phyloP scores from a whole-genome alignment of 2,888 invertebrate genomes.

The Calameuta idolon region DNA sequence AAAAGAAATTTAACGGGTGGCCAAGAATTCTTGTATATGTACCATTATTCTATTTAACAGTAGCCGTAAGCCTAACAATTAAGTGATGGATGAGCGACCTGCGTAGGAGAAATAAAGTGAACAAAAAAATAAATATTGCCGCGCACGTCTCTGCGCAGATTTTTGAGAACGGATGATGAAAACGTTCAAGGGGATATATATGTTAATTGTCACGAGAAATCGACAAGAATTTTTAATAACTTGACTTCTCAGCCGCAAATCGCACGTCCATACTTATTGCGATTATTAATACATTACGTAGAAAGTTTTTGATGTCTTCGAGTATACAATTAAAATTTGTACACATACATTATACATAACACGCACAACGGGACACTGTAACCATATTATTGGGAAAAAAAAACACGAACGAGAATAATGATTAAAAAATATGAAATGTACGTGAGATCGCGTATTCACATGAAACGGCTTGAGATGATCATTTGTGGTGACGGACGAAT shows the following conservation, averaged over 20 bases:
- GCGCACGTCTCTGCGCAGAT: background rate
- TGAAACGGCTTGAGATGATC: background rate
- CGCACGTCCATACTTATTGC: background rate
- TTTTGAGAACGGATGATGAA: background rate
- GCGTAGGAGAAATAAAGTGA: background rate
- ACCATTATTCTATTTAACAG: slow-evolving; percentile 60
- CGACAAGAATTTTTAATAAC: background rate
- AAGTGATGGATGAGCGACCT: slow-evolving; percentile 55
- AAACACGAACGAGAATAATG: slow-evolving; percentile 32
- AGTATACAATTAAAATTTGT: slow-evolving; percentile 65
- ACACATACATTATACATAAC: slow-evolving; percentile 49
- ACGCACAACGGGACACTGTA: slow-evolving; percentile 63
- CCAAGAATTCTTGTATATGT: slow-evolving; percentile 61
- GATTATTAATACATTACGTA: slow-evolving; percentile 52
- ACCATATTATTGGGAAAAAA: slow-evolving; percentile 48
- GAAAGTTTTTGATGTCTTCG: slow-evolving; percentile 67
- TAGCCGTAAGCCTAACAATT: slow-evolving; percentile 62
- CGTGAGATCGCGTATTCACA: background rate
- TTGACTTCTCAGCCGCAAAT: background rate
- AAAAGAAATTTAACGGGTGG: slow-evolving; percentile 1
- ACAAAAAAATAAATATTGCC: background rate
- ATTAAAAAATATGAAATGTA: slow-evolving; percentile 34
- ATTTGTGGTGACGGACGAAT: background rate
- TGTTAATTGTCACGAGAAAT: background rate
- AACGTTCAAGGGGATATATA: slow-evolving; percentile 10